Evolutionary conservation across 1,140 invertebrate species (phyloP), one percentile per base, ranked within the genome.

Genomic region (Littorina saxatilis): DNA sequence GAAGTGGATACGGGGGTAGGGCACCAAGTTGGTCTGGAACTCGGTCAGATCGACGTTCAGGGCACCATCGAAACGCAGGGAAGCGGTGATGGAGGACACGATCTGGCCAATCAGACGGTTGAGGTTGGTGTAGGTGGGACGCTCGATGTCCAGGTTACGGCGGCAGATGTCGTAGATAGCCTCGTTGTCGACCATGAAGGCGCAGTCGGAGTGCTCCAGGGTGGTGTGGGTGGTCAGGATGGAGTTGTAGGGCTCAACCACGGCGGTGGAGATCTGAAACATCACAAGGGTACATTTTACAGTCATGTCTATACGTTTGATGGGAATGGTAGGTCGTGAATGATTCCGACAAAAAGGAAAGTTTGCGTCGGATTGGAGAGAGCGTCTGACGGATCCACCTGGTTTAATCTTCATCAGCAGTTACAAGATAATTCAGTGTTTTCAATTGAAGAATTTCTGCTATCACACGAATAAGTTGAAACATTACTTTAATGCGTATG

Each of bases 161-260:
- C 96, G 94, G 92, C 97, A 98, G 90, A 98, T 97, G 90, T 97
- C 96, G 85, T 97, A 97, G 88, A 98, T 97, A 83, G 96, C 96
- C 91, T 97, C 96, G 90, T 95, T 96, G 92, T 97, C 96, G 27
- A 97, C 86, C 95, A 97, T 87, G 84, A 93, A 92, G 32, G 92
- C 90, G 79, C 92, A 92, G 80, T 92, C 92, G 20, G 91, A 92
- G 80, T 92, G 91, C 75, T 92, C 91, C 58, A 92, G 86, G 52
- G 92, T 92, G 43, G 91, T 92, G 82, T 93, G 92, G 15, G 92
- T 92, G 35, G 90, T 91, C 43, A 92, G 85, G 73, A 92, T 90
- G 58, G 92, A 91, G 82, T 92, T 92, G 84, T 92, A 92, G 52
- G 91, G 91, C 76, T 92, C 92, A 37, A 92, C 92, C 50, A 92